Base-by-base conservation (phyloP, 2,113 vertebrate genomes). In the Pterocles orientalis region DNA sequence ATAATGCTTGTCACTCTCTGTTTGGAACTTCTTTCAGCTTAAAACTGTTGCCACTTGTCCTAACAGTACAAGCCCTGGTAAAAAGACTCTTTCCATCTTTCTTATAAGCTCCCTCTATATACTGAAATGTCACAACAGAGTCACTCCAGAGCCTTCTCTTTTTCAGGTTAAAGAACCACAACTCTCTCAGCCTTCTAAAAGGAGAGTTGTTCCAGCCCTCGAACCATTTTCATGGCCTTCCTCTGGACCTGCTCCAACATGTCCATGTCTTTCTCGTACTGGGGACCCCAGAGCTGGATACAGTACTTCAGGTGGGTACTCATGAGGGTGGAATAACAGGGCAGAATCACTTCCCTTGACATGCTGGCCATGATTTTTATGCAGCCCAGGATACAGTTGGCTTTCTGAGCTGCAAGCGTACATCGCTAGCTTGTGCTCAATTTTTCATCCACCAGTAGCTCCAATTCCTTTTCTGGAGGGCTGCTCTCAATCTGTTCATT, bases 271-370 rank as follows among this genome's bases (percentile, higher is more conserved):
- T 41, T 68, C 34, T 45, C 73, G 6, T 69, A 6, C 24, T 60
- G 61, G 6, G 23, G 5, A 19, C 7, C 4, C 4, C n/a, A 56
- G 39, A 45, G 10, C 19, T 31, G 6, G 6, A 41, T 11, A 6
- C 17, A 43, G 12, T 4, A 50, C 15, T 25, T 2, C 20, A 14
- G 11, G 1, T 56, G 24, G 2, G 1, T 8, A 65, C 16, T 60
- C 51, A 45, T 5, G 7, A 33, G 45, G 48, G 5, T 3, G 3
- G n/a, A 54, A n/a, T 13, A 24, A 18, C 78, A 3, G 14, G 14
- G 3, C 1, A 58, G 11, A 64, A 60, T n/a, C 33, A 28, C 9
- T 2, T 83, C 9, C 5, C 6, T 47, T 41, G 41, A 41, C 41
- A 12, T 41, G 41, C 41, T 41, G 41, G 14, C 41, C 41, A 41